Base-by-base conservation (phyloP, 64 coral and sea anemone genomes). In the Pocillopora verrucosa region DNA sequence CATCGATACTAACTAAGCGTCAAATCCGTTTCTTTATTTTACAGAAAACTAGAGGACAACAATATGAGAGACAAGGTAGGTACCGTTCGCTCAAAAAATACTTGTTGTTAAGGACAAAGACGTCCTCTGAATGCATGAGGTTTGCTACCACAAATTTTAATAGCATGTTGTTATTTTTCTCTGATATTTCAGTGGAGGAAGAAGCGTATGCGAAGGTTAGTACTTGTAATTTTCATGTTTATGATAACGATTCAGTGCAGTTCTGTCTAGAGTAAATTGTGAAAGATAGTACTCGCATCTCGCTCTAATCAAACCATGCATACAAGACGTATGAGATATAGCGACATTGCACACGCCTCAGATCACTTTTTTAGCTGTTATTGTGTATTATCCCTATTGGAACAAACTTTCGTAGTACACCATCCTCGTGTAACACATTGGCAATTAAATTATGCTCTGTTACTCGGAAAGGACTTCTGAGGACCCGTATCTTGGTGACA, bases 21-120 rank as follows among this genome's bases (percentile, higher is more conserved):
- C 72, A 20, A 12, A 92, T 92, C 34, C 63, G n/a, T 20, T 80
- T 80, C 15, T 45, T 36, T 36, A 61, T n/a, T 79, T 80, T 61
- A 37, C 65, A 87, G 82, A 72, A 62, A 79, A 92, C 68, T 58
- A 87, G 76, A 76, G 84, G 82, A 84, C 85, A 72, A 80, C 90
- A 92, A 62, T 58, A 92, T 92, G 90, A 92, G 90, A 87, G 90
- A 92, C 72, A 92, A 92, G 90, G 90, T 87, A 61, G 15, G 51
- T 36, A 35, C 9, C 10, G 22, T 63, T 56, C 51, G 26, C 4
- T n/a, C 26, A 17, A 65, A 17, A 70, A 72, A 56, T 13, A 25
- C n/a, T 57, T 4, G 4, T 72, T 4, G 30, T 57, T 59, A 77
- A 25, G 57, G 11, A n/a, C 60, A 89, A 61, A 60, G 36, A 45